Conservation (phyloP, 2,113 vertebrate genomes). For the Heterotis niloticus region DNA sequence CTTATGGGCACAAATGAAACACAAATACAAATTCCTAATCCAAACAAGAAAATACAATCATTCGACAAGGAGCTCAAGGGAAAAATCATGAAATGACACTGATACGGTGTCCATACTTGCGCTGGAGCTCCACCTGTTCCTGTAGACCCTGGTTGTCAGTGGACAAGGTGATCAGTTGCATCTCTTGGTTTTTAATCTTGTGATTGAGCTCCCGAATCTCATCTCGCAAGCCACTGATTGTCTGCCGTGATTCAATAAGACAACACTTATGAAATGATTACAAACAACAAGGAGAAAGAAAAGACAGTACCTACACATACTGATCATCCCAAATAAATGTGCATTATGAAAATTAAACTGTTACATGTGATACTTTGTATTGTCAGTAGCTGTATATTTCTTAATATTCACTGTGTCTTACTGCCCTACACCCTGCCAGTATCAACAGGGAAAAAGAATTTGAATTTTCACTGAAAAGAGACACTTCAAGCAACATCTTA, state of each 20-base stretch:
- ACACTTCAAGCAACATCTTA: background rate
- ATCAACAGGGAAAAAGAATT: no score
- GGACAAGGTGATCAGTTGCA: conserved; percentile 66
- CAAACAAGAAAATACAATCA: background rate
- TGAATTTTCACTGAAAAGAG: no score
- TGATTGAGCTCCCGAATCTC: conserved; percentile 80
- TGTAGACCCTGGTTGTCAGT: conserved; percentile 80
- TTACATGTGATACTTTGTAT: background rate
- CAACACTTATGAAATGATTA: background rate
- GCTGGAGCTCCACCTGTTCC: conserved; percentile 80
- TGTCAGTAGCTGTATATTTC: background rate
- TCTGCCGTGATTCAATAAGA: conserved; percentile 51
- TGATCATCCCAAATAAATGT: background rate
- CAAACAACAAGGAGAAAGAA: conserved; percentile 1
- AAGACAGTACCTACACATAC: conserved; percentile 10
- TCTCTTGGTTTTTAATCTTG: conserved; percentile 79
- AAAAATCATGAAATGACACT: background rate
- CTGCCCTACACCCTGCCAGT: background rate
- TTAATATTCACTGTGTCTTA: background rate
- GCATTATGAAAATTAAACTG: background rate
- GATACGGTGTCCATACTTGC: conserved; percentile 59
- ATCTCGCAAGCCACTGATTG: conserved; percentile 70
- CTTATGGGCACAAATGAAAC: background rate
- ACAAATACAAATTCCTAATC: background rate
- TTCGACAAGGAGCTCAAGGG: background rate